Base-by-base conservation (phyloP, 1,140 invertebrate species). In the Camponotus floridanus region DNA sequence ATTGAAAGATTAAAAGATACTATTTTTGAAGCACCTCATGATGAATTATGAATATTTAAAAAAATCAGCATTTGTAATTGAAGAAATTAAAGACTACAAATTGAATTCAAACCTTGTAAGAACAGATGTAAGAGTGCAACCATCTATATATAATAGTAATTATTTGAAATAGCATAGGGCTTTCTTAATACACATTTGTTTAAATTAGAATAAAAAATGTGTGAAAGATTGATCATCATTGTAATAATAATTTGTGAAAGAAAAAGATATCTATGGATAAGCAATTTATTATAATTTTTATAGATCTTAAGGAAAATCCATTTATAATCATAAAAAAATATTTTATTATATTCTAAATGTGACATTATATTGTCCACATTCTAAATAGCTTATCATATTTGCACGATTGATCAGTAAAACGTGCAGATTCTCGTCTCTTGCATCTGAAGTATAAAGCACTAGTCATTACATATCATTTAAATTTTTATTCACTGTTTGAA, bases 11-110 rank as follows among this genome's bases (percentile, higher is more conserved):
- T 92, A 51, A 86, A 86, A 76, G 51, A 62, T 9, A 65, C 65
- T 36, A 78, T 88, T 42, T 85, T 89, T 21, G 74, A 90, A 36
- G 51, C 85, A 21, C 18, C 33, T 21, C 93, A 91, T 8, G 94
- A 95, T 70, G 94, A 95, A 85, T 78, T 95, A 62, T 94, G 91
- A 88, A 78, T 83, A 33, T 76, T 73, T 26, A 51, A 15, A 26
- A 26, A 26, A 18, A 55, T 73, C 42, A 26, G 67, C 8, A n/a
- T 31, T 3, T 79, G 26, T 26, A 78, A 67, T 51, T 64, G 13
- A 55, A 36, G 48, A 31, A 62, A 84, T 74, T 11, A 62, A 74
- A 81, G 45, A 80, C 36, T 73, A 42, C 15, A 21, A 64, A 83
- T 13, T 26, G 7, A 59, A 31, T 33, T 76, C 18, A 36, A 33